A percentile compares a stretch with the other conserved stretches of the same genome.
Evolutionary conservation across 2,888 invertebrate genomes (phyloP).

Genomic region (Cephus nigrinus): DNA sequence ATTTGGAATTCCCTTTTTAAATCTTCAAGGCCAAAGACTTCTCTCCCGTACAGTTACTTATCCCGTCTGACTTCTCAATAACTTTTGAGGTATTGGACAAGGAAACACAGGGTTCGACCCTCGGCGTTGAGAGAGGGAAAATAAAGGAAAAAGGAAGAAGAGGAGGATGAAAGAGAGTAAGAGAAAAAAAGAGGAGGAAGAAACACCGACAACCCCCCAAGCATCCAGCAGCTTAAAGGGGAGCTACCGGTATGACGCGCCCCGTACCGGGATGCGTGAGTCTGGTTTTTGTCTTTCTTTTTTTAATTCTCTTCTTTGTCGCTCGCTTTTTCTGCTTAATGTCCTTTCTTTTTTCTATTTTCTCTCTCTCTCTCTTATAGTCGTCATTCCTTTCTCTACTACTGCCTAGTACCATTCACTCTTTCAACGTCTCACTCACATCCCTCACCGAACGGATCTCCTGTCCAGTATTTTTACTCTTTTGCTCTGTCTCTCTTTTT

Average conservation of each 20-base stretch:
- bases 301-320: neutral
- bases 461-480: no score
- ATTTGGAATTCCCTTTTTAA: no score
- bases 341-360: neutral
- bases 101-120: neutral
- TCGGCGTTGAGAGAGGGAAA: neutral
- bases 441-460: neutral
- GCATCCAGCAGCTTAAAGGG: neutral
- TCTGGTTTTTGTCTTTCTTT: neutral
- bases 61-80: slow-evolving; percentile 4
- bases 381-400: neutral
- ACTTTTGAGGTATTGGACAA: neutral
- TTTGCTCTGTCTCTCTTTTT: no score
- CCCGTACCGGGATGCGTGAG: slow-evolving; percentile 3
- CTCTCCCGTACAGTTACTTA: neutral
- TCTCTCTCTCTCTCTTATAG: neutral
- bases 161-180: no score
- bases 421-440: neutral
- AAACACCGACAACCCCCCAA: neutral
- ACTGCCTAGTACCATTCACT: no score
- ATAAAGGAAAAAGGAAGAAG: neutral
- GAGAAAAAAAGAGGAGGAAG: no score
- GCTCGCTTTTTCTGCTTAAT: neutral
- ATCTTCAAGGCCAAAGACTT: neutral
- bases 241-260: slow-evolving; percentile 4